phyloP scores from a whole-genome alignment of 1,140 invertebrate genomes.

The Formica selysi region DNA sequence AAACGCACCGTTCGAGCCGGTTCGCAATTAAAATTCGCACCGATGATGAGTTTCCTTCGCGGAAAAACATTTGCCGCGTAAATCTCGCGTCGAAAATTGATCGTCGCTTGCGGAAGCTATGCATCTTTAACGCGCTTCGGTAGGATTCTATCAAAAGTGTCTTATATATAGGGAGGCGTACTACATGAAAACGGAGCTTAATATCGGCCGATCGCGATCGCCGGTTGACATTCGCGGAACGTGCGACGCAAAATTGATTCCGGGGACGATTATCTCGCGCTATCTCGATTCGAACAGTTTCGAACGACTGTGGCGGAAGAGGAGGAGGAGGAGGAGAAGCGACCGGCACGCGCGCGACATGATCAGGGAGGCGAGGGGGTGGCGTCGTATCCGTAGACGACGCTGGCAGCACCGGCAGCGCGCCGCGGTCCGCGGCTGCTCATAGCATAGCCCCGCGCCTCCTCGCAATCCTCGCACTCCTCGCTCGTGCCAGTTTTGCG shows the following conservation, averaged over 20 bases:
- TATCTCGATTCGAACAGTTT: conserved; percentile 20
- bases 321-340: conserved; percentile 13
- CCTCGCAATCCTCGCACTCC: conserved; percentile 14
- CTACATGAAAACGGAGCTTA: background rate
- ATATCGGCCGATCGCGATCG: background rate
- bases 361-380: background rate
- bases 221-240: background rate
- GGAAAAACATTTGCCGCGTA: too few species aligned
- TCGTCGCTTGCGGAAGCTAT: background rate
- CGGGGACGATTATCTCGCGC: background rate
- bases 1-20: background rate
- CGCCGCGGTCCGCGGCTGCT: conserved; percentile 23
- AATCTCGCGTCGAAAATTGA: too few species aligned
- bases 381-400: conserved; percentile 38
- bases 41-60: too few species aligned
- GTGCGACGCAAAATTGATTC: too few species aligned
- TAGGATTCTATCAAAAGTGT: background rate
- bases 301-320: conserved; percentile 23
- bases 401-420: conserved; percentile 69
- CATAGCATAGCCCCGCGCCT: conserved; percentile 49
- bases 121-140: background rate
- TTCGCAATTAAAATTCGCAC: too few species aligned
- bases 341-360: background rate
- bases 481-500: conserved; percentile 68
- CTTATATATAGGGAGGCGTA: too few species aligned